Evolutionary conservation across 2,113 vertebrate genomes (phyloP).

Genomic region (Melanerpes aurifrons): DNA sequence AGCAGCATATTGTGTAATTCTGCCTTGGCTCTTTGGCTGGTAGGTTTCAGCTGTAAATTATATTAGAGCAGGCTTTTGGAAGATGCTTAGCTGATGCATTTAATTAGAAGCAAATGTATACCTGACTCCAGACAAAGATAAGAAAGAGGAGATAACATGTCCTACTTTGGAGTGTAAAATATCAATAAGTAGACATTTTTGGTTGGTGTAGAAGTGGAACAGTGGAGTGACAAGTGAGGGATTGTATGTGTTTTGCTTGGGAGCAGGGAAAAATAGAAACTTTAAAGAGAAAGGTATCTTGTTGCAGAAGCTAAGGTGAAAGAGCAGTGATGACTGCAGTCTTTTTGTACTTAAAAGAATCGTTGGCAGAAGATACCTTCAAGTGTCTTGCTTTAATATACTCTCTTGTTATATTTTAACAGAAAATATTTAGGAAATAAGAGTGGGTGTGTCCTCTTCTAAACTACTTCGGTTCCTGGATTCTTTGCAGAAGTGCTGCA

Average conservation of each 20-base stretch:
- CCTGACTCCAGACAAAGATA: constrained; percentile 46
- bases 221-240: not conserved
- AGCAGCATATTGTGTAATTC: not conserved
- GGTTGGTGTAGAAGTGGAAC: not conserved
- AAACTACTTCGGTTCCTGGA: not conserved
- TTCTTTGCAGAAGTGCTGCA: not conserved
- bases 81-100: constrained; percentile 12
- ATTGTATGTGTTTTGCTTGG: not conserved
- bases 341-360: constrained; percentile 12
- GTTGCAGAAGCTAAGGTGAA: not conserved
- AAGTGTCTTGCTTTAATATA: constrained; percentile 3
- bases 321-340: not conserved
- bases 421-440: not conserved
- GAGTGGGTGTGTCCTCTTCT: not conserved
- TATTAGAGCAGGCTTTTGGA: not conserved
- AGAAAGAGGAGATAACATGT: constrained; percentile 18
- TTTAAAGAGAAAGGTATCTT: constrained; percentile 1
- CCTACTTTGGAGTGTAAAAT: constrained; percentile 35
- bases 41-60: constrained; percentile 21
- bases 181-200: not conserved
- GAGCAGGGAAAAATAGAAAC: not conserved
- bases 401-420: not conserved
- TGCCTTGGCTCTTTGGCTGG: not conserved
- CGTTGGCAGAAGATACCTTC: not conserved
- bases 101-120: constrained; percentile 53